phyloP scores from a whole-genome alignment of 2,797 vertebrate genomes.

The Myioborus melanocephalus region DNA sequence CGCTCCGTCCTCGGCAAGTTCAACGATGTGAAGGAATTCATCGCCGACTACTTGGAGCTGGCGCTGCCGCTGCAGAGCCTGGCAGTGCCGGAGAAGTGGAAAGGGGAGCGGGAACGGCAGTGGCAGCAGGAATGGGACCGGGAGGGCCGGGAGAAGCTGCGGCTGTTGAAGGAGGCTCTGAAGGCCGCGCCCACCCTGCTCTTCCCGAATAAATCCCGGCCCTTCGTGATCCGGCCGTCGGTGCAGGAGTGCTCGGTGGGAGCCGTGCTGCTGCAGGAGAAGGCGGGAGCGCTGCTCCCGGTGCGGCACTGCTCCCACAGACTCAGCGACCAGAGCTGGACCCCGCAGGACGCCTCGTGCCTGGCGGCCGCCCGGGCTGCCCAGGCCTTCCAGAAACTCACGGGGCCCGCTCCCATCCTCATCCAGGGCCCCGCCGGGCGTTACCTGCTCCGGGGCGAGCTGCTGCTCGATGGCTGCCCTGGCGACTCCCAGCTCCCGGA shows the following conservation, averaged over 20 bases:
- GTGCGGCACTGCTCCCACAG: not conserved
- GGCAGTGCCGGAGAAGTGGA: not conserved
- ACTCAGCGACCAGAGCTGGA: rapidly evolving
- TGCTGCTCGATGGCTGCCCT: rapidly evolving
- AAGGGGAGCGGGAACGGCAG: not conserved
- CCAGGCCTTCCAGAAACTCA: not conserved
- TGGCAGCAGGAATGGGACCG: not conserved
- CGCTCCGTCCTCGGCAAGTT: not conserved
- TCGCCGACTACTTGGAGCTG: not conserved
- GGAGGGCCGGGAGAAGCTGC: not conserved
- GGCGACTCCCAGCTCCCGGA: rapidly evolving
- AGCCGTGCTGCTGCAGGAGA: not conserved
- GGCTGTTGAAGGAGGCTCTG: not conserved
- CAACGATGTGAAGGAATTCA: not conserved
- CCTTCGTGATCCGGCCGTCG: not conserved
- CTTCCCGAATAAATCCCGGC: not conserved
- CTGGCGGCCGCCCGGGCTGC: not conserved
- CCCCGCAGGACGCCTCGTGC: not conserved
- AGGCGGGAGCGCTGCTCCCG: not conserved
- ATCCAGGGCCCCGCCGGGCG: not conserved
- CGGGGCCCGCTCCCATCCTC: not conserved
- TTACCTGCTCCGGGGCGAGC: not conserved
- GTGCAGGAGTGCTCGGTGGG: not conserved
- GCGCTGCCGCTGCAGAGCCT: not conserved
- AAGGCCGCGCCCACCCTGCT: not conserved